These are phyloP conservation scores for Hetaerina americana DNA, from an alignment of 1,140 invertebrate genomes.

Conservation along the genomic window DNA sequence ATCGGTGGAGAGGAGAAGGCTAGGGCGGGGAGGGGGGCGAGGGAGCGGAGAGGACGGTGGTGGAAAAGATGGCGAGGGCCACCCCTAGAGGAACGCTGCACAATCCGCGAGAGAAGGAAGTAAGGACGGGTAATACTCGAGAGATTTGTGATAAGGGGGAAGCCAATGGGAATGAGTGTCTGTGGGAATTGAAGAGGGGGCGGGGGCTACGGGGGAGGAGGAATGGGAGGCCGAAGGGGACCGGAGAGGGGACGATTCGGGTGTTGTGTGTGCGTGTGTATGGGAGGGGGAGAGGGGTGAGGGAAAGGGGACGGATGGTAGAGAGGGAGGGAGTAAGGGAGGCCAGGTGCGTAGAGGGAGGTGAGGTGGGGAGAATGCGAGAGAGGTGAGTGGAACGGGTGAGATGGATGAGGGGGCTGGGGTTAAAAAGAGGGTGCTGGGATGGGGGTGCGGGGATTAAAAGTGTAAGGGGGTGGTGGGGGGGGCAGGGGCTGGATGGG, in stretches of 20 bases:
- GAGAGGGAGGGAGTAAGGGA: background rate
- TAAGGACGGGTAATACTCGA: background rate
- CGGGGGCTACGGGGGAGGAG: background rate
- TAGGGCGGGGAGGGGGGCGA: background rate
- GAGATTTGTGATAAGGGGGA: background rate
- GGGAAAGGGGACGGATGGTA: background rate
- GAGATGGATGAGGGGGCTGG: too few relatives aligned
- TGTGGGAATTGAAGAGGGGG: background rate
- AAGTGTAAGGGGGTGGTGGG: background rate
- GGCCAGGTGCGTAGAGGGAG: background rate
- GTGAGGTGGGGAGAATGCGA: too few relatives aligned
- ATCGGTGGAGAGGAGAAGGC: background rate
- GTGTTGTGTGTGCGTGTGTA: too few relatives aligned
- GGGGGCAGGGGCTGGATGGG: background rate
- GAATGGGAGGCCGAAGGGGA: background rate
- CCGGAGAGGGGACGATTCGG: too few relatives aligned
- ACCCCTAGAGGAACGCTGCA: background rate
- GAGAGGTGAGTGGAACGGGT: too few relatives aligned
- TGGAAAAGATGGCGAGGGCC: background rate
- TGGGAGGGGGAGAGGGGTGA: too few relatives aligned
- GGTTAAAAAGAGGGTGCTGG: too few relatives aligned
- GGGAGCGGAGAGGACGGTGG: background rate
- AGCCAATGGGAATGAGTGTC: background rate
- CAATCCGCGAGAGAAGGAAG: background rate
- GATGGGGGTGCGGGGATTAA: too few relatives aligned